Evolutionary conservation across 2,888 invertebrate genomes (phyloP).

Genomic region (Sarcophaga caerulescens): DNA sequence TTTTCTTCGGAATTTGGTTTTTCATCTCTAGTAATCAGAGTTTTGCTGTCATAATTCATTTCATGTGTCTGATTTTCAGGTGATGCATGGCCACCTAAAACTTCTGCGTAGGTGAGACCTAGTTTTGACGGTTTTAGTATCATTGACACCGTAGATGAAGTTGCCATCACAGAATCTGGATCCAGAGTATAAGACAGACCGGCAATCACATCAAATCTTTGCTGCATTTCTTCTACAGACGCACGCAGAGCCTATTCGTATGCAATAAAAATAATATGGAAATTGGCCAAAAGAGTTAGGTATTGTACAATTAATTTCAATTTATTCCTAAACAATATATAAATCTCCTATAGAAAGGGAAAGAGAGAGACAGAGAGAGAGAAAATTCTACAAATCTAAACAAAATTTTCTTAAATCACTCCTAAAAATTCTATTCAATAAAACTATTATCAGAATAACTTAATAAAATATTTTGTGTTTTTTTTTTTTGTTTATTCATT

Average conservation of each 20-base stretch:
- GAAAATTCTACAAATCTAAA: neutral
- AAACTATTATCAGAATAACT: neutral
- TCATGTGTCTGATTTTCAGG: slow-evolving; percentile 71
- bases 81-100: slow-evolving; percentile 85
- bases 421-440: too few species aligned
- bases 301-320: slow-evolving; percentile 71
- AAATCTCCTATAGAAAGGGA: neutral
- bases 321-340: slow-evolving; percentile 63
- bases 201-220: slow-evolving; percentile 88
- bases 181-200: slow-evolving; percentile 88
- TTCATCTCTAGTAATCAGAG: slow-evolving; percentile 23
- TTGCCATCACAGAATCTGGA: slow-evolving; percentile 84
- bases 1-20: slow-evolving; percentile 34
- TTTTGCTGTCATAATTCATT: slow-evolving; percentile 26
- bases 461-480: too few species aligned
- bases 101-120: slow-evolving; percentile 85
- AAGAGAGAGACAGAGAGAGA: neutral
- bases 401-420: too few species aligned
- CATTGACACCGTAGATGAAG: slow-evolving; percentile 82
- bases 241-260: slow-evolving; percentile 81
- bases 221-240: slow-evolving; percentile 85
- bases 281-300: slow-evolving; percentile 81
- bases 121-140: slow-evolving; percentile 80
- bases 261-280: slow-evolving; percentile 73
- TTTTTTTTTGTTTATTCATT: too few species aligned